Percentiles rank a stretch among this genome's conserved stretches.
Conservation (phyloP, 2,113 vertebrate genomes). For the Candoia aspera region DNA sequence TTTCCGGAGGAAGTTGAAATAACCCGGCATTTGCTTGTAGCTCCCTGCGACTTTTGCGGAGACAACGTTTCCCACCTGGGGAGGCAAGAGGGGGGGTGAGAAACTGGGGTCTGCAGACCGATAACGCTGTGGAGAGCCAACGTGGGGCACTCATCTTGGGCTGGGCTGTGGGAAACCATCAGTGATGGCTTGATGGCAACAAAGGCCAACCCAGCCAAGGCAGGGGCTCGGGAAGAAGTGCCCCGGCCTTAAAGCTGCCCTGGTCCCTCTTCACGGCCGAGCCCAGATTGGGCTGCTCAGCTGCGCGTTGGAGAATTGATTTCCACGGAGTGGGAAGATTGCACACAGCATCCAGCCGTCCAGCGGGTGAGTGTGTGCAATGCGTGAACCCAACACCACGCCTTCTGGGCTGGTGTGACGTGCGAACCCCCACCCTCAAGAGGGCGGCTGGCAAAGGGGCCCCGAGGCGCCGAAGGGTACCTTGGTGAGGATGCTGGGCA, state of each 20-base stretch:
- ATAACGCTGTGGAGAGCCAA: too few relatives aligned
- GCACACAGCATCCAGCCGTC: not conserved
- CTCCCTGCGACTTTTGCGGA: constrained; percentile 76
- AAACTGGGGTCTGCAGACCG: not conserved
- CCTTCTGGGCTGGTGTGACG: too few relatives aligned
- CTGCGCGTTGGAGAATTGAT: too few relatives aligned
- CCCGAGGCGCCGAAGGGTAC: constrained; percentile 66
- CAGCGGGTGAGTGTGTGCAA: not conserved
- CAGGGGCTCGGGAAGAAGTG: too few relatives aligned
- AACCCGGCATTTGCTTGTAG: constrained; percentile 93
- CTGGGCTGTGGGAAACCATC: not conserved
- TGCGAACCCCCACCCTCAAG: too few relatives aligned
- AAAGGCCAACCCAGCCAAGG: too few relatives aligned
- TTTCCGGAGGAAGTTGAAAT: constrained; percentile 93
- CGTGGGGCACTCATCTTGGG: too few relatives aligned
- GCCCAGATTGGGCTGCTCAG: too few relatives aligned
- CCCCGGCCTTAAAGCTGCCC: too few relatives aligned
- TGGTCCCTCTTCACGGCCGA: too few relatives aligned
- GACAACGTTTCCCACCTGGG: constrained; percentile 85
- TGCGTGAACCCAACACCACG: too few relatives aligned
- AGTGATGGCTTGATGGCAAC: not conserved
- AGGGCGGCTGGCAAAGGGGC: rapidly evolving
- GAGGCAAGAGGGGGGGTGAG: constrained; percentile 36
- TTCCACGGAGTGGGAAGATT: not conserved
- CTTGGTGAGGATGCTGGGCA: constrained; percentile 82